These are phyloP conservation scores for Tenualosa ilisha DNA, from an alignment of 2,797 vertebrate genomes.

Conservation along the genomic window DNA sequence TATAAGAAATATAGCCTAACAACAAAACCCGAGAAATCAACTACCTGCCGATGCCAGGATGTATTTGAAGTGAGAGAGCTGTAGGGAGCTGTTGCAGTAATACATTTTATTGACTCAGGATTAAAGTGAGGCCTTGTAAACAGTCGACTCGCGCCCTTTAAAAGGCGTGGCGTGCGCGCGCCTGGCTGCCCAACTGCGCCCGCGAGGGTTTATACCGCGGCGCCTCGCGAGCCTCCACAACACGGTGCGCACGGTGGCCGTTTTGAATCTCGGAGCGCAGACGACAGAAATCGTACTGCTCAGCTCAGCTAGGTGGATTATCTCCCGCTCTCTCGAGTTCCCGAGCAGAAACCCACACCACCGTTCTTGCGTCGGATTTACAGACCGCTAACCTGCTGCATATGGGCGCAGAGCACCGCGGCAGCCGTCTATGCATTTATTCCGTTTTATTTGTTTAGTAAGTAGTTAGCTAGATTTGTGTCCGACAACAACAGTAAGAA, in stretches of 20 bases:
- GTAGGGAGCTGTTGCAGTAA: neutral
- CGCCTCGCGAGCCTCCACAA: slow-evolving; percentile 28
- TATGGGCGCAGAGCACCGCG: slow-evolving; percentile 35
- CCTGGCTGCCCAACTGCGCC: slow-evolving; percentile 25
- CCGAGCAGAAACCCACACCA: neutral
- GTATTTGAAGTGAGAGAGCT: neutral
- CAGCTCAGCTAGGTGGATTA: slow-evolving; percentile 37
- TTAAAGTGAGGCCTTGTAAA: slow-evolving; percentile 1
- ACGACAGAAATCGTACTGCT: slow-evolving; percentile 22
- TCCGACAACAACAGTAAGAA: slow-evolving; percentile 9
- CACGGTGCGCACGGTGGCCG: slow-evolving; percentile 34
- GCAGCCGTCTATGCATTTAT: slow-evolving; percentile 36
- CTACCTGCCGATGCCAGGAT: neutral
- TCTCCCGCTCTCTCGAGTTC: neutral
- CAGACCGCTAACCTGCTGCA: neutral
- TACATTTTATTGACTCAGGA: neutral
- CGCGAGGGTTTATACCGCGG: slow-evolving; percentile 31
- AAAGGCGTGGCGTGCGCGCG: slow-evolving; percentile 53
- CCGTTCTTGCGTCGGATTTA: neutral
- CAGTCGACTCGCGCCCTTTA: slow-evolving; percentile 48
- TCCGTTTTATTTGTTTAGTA: slow-evolving; percentile 42
- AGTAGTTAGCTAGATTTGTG: slow-evolving; percentile 32
- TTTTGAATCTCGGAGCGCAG: slow-evolving; percentile 41
- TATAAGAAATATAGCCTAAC: neutral
- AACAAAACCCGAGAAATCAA: neutral